These are phyloP conservation scores for Chanos chanos DNA, from an alignment of 2,797 vertebrate genomes.

Conservation along the genomic window DNA sequence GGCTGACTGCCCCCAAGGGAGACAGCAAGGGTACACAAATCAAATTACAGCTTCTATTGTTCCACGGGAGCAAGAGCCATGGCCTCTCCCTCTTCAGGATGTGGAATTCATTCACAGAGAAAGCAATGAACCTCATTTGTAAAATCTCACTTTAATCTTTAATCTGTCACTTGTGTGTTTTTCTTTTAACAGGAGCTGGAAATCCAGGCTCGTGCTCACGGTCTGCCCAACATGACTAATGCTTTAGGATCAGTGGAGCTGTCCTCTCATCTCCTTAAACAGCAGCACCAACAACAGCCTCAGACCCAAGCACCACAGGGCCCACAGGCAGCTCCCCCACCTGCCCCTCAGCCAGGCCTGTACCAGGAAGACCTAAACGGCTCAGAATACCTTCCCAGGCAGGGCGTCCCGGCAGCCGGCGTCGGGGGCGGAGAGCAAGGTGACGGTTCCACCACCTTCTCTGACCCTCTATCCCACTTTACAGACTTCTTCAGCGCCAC, in stretches of 20 bases:
- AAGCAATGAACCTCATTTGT: too few species aligned
- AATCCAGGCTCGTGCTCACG: slow-evolving; percentile 91
- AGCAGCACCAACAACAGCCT: slow-evolving; percentile 66
- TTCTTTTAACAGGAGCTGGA: slow-evolving; percentile 85
- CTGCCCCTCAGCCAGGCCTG: slow-evolving; percentile 55
- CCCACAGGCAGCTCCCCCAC: slow-evolving; percentile 46
- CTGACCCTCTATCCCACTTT: slow-evolving; percentile 95
- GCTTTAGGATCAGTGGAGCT: slow-evolving; percentile 74
- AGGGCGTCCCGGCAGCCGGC: slow-evolving; percentile 59
- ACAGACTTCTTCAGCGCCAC: slow-evolving; percentile 93
- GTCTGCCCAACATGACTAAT: slow-evolving; percentile 79
- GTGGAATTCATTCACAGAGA: too few species aligned
- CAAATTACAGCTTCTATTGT: too few species aligned
- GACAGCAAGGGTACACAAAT: too few species aligned
- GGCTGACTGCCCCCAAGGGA: too few species aligned
- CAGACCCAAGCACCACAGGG: slow-evolving; percentile 66
- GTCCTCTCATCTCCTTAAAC: slow-evolving; percentile 82
- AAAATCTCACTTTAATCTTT: too few species aligned
- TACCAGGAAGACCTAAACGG: slow-evolving; percentile 80
- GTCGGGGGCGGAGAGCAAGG: slow-evolving; percentile 59
- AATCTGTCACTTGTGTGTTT: slow-evolving; percentile 30
- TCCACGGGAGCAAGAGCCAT: too few species aligned
- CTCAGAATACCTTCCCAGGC: slow-evolving; percentile 79
- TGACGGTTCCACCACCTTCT: slow-evolving; percentile 82
- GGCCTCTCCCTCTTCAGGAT: too few species aligned